Base-by-base conservation (phyloP, 2,888 invertebrate species). In the Adineta ricciae region DNA sequence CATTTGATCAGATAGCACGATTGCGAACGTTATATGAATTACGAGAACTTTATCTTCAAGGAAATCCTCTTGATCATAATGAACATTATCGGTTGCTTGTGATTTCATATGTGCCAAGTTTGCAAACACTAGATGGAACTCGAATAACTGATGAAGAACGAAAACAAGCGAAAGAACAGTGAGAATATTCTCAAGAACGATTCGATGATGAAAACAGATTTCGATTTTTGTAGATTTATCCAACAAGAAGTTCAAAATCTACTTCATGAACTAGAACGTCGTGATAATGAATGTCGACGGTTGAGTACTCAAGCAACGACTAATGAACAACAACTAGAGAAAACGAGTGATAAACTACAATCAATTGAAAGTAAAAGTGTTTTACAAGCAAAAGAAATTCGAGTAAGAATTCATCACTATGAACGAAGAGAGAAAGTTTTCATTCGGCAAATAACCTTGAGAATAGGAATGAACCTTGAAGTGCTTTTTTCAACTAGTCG, bases 131-230 rank as follows among this genome's bases (percentile, higher is more conserved):
- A 2, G 73, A 78, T 78, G 38, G 41, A 21, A 24, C 41, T 21
- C 3, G 41, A 24, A 78, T 78, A 38, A 41, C 19, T 21, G 73
- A 78, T 38, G 24, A 78, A 24, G 73, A 78, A 78, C 73, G 73
- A 21, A n/a, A 78, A 78, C 73, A 78, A 78, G 73, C 73, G 3
- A 78, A 78, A 78, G 73, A 78, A 78, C 73, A 78, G 73, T 78
- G 41, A 24, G 14, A 5, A 72, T 72, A 50, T 19, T 14, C 14
- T 19, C 14, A 50, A 50, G 50, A 50, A 46, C 5, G 11, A 46
- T 46, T 50, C 3, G 3, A 16, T 50, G 19, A 16, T 7, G 14
- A 50, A 50, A 16, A 50, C 2, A 16, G 50, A 50, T 50, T 50
- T 50, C 19, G 19, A 16, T 41, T 21, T 8, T 24, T 78, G 27